Evolutionary conservation across 2,797 vertebrate species (phyloP).

Genomic region (Pachyuromys duprasi): DNA sequence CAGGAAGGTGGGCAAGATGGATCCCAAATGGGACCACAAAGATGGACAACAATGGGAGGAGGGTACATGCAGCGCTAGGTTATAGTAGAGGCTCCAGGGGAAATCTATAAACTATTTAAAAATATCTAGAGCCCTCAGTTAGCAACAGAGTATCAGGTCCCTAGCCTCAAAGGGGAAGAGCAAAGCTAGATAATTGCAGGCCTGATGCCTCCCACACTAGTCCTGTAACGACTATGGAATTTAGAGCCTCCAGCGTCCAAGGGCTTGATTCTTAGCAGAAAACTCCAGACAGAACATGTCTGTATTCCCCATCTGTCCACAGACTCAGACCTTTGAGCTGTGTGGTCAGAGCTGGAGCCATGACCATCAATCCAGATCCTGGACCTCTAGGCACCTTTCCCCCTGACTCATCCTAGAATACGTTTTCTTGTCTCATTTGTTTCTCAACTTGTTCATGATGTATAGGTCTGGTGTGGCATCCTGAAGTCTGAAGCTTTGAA

Average conservation of each 20-base stretch:
- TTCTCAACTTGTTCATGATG: background rate
- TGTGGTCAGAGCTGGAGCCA: background rate
- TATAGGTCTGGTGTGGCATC: background rate
- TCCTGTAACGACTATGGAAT: background rate
- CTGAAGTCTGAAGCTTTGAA: background rate
- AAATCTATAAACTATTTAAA: background rate
- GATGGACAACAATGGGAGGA: background rate
- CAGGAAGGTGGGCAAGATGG: background rate
- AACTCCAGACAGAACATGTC: background rate
- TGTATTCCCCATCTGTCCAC: background rate
- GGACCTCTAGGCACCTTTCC: rapidly evolving
- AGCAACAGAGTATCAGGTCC: background rate
- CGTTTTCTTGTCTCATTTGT: background rate
- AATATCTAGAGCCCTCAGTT: background rate
- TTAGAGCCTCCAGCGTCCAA: background rate
- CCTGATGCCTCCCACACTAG: background rate
- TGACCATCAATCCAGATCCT: background rate
- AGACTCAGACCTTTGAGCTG: background rate
- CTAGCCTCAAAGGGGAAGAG: background rate
- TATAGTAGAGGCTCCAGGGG: background rate
- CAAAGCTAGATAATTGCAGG: background rate
- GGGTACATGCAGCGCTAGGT: background rate
- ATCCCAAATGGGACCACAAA: no score
- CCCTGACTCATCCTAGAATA: background rate
- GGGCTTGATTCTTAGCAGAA: background rate